Evolutionary conservation across 1,140 invertebrate species (phyloP).

Genomic region (Diuraphis noxia): DNA sequence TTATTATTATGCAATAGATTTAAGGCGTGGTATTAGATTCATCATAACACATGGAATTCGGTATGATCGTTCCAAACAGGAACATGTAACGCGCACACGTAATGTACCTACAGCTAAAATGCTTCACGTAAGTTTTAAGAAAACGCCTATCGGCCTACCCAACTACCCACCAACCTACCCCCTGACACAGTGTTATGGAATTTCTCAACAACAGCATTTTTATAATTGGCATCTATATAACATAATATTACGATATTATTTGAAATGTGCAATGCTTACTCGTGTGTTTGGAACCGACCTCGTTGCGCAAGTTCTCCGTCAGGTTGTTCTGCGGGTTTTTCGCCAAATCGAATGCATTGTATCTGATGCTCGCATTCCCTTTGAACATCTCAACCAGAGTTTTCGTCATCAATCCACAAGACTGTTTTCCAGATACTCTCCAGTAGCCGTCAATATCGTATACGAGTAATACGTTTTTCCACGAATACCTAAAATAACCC

Average conservation of each 20-base stretch:
- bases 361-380: slow-evolving; percentile 62
- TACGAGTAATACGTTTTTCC: slow-evolving; percentile 72
- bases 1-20: not conserved
- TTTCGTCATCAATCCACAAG: slow-evolving; percentile 72
- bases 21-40: not conserved
- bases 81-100: not conserved
- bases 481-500: slow-evolving; percentile 65
- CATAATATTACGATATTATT: not conserved
- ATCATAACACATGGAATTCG: not conserved
- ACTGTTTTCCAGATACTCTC: slow-evolving; percentile 67
- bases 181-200: not conserved
- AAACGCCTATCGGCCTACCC: not conserved
- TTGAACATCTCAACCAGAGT: slow-evolving; percentile 69
- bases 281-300: slow-evolving; percentile 62
- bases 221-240: not conserved
- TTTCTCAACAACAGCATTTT: not conserved
- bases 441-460: slow-evolving; percentile 72
- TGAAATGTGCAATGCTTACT: slow-evolving; percentile 62
- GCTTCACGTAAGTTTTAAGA: not conserved
- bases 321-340: slow-evolving; percentile 63
- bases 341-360: slow-evolving; percentile 64
- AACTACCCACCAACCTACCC: not conserved
- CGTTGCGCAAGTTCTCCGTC: slow-evolving; percentile 63
- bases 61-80: not conserved
- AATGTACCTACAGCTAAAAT: not conserved